Evolutionary conservation across 1,140 invertebrate species (phyloP).

Genomic region (Cherax quadricarinatus): DNA sequence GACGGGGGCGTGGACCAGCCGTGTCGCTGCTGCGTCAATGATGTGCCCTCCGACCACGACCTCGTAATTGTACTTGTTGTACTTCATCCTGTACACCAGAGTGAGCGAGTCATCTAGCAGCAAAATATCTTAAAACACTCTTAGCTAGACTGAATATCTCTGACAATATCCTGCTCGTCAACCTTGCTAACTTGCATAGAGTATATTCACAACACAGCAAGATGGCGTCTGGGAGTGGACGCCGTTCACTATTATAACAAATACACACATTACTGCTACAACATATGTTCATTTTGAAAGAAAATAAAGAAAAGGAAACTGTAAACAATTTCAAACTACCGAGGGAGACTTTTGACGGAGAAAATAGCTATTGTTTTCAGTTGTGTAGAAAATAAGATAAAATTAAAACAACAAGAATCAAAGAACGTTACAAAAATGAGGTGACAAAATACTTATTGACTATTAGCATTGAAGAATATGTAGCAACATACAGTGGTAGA

Average conservation of each 20-base stretch:
- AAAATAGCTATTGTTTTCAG: too few species aligned
- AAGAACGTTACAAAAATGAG: too few species aligned
- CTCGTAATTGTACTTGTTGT: constrained; percentile 46
- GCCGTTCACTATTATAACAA: too few species aligned
- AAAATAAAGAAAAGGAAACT: too few species aligned
- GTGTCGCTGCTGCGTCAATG: neutral
- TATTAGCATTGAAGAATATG: neutral
- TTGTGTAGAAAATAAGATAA: too few species aligned
- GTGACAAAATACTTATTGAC: too few species aligned
- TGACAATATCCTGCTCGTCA: neutral
- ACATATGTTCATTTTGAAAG: too few species aligned
- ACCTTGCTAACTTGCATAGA: neutral
- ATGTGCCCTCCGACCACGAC: neutral
- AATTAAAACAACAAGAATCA: too few species aligned
- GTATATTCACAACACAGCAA: neutral
- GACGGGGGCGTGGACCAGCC: neutral
- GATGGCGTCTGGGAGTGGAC: too few species aligned
- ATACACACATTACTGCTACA: too few species aligned
- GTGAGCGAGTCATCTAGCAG: neutral
- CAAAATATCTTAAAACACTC: neutral
- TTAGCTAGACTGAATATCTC: neutral
- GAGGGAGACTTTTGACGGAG: too few species aligned
- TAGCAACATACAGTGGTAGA: neutral
- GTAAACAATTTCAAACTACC: too few species aligned
- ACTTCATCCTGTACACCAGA: constrained; percentile 22